Percentiles rank a stretch among this genome's conserved stretches.
phyloP scores from a whole-genome alignment of 2,888 invertebrate genomes.

The Saturnia japonica region DNA sequence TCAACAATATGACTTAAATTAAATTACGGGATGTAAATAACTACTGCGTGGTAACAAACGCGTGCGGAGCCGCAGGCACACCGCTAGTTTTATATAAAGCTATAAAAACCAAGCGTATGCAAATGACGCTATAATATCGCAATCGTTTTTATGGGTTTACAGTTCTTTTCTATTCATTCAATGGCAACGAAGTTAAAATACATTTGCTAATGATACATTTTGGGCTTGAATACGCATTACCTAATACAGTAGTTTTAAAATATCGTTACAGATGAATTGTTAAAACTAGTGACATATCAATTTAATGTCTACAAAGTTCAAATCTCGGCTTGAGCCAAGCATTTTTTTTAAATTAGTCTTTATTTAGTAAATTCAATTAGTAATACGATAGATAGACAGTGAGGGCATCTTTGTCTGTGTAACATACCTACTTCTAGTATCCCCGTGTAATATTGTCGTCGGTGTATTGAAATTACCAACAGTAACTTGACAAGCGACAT shows the following conservation, averaged over 20 bases:
- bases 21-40: too few species aligned
- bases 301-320: background rate
- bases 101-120: background rate
- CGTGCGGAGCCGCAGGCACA: too few species aligned
- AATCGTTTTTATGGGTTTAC: background rate
- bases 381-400: too few species aligned
- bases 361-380: too few species aligned
- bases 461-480: background rate
- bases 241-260: background rate
- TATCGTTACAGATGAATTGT: background rate
- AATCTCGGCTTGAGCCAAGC: background rate
- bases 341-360: background rate
- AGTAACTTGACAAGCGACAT: background rate
- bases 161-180: background rate
- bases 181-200: background rate
- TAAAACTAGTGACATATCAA: background rate
- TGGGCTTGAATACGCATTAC: background rate
- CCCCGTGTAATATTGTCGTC: too few species aligned
- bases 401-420: too few species aligned
- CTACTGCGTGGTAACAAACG: too few species aligned
- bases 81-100: conserved; percentile 5
- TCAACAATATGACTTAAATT: too few species aligned
- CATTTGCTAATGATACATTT: background rate
- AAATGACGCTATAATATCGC: background rate
- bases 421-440: too few species aligned